Percentiles rank a stretch among this genome's conserved stretches.
Conservation (phyloP, 2,113 vertebrate species). For the Hydropotes inermis region DNA sequence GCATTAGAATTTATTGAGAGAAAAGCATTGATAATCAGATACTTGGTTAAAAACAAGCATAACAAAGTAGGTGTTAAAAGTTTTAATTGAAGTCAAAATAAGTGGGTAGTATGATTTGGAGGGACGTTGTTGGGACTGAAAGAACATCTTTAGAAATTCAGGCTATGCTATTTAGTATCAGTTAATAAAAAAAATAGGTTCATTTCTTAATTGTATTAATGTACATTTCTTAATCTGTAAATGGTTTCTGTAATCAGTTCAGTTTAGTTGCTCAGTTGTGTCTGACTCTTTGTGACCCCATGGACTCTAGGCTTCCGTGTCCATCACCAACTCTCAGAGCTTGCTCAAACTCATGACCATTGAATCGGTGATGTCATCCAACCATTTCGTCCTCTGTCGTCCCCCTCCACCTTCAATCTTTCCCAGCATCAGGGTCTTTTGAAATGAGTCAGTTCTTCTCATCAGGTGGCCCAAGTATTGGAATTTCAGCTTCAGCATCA, state of each 20-base stretch:
- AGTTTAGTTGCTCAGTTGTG: background rate
- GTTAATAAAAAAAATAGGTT: background rate
- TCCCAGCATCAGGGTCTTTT: background rate
- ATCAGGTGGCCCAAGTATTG: background rate
- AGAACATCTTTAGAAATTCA: background rate
- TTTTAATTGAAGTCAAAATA: background rate
- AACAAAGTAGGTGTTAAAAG: background rate
- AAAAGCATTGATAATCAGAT: background rate
- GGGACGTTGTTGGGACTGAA: background rate
- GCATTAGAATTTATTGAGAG: background rate
- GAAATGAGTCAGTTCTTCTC: background rate
- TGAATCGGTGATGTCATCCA: rapidly evolving
- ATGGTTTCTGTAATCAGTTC: background rate
- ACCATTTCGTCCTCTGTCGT: background rate
- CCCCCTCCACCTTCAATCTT: background rate
- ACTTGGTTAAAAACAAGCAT: background rate
- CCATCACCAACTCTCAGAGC: background rate
- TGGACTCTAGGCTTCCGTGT: background rate
- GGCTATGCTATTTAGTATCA: background rate
- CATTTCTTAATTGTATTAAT: background rate
- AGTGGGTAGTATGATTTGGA: background rate
- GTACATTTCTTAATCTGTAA: background rate
- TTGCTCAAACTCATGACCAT: background rate
- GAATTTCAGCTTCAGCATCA: background rate
- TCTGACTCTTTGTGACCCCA: background rate